Evolutionary conservation across 2,797 vertebrate species (phyloP).

Genomic region (Chelmon rostratus): DNA sequence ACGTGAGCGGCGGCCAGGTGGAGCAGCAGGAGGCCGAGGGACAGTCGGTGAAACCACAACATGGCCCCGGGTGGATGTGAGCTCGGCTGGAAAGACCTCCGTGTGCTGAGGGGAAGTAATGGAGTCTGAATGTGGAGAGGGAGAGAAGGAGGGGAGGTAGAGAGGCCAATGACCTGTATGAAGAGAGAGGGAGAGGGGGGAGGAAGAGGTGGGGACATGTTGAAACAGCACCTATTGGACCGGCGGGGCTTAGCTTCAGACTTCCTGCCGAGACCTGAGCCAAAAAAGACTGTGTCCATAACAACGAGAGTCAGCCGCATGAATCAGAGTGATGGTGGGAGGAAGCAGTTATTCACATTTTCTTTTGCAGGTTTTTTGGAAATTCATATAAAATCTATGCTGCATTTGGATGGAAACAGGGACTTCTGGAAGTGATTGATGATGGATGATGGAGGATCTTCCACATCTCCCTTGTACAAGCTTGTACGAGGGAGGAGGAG

Average conservation of each 20-base stretch:
- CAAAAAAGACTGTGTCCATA: background rate
- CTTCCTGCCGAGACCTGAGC: too few relatives aligned
- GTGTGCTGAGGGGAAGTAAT: slow-evolving; percentile 30
- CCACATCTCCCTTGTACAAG: too few relatives aligned
- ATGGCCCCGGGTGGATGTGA: slow-evolving; percentile 48
- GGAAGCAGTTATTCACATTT: too few relatives aligned
- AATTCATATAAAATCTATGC: too few relatives aligned
- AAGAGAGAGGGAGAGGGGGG: slow-evolving; percentile 3
- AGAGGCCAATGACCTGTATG: slow-evolving; percentile 50
- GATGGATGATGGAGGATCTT: too few relatives aligned
- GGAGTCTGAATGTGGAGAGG: slow-evolving; percentile 46
- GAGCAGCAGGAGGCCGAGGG: slow-evolving; percentile 59
- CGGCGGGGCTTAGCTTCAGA: slow-evolving; percentile 19
- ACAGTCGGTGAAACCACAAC: slow-evolving; percentile 41
- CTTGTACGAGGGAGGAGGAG: background rate
- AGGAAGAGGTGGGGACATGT: background rate
- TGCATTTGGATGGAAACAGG: too few relatives aligned
- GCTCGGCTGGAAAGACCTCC: slow-evolving; percentile 27
- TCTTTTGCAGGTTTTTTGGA: too few relatives aligned
- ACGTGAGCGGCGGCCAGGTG: slow-evolving; percentile 41
- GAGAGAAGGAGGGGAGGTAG: slow-evolving; percentile 22
- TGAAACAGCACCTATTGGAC: background rate
- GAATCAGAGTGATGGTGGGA: too few relatives aligned
- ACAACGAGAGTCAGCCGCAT: background rate
- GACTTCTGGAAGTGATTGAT: too few relatives aligned